Percentiles rank a stretch among this genome's conserved stretches.
Conservation (phyloP, 2,113 vertebrate genomes). For the Columba janthina region DNA sequence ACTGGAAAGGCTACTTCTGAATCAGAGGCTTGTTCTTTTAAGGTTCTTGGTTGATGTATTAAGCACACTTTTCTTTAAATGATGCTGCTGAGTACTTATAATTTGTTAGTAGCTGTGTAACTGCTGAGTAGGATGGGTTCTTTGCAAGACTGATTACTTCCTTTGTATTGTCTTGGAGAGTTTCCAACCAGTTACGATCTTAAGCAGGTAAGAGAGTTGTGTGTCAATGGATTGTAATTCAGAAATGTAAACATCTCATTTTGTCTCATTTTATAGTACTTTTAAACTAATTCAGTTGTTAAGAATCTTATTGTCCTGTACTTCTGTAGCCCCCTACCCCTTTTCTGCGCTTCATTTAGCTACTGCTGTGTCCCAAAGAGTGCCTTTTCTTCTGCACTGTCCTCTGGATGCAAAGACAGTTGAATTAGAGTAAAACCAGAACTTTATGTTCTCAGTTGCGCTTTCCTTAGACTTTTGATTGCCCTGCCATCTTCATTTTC, state of each 20-base stretch:
- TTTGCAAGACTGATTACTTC: background rate
- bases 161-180: background rate
- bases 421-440: background rate
- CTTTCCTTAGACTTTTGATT: background rate
- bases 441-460: background rate
- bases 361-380: background rate
- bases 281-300: background rate
- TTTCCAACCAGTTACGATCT: slow-evolving; percentile 19
- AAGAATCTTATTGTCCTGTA: background rate
- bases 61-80: background rate
- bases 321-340: background rate
- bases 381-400: background rate
- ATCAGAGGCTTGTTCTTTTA: background rate
- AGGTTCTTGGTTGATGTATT: background rate
- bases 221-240: background rate
- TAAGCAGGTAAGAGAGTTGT: slow-evolving; percentile 3
- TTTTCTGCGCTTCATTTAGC: background rate
- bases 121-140: background rate
- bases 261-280: background rate
- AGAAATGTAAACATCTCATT: slow-evolving; percentile 12
- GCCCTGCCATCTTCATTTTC: background rate
- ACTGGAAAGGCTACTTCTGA: background rate
- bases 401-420: background rate
- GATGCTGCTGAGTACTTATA: background rate
- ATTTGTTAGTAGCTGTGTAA: background rate